Conservation (phyloP, 2,888 invertebrate genomes). For the Rhagophthalmus giganteus region DNA sequence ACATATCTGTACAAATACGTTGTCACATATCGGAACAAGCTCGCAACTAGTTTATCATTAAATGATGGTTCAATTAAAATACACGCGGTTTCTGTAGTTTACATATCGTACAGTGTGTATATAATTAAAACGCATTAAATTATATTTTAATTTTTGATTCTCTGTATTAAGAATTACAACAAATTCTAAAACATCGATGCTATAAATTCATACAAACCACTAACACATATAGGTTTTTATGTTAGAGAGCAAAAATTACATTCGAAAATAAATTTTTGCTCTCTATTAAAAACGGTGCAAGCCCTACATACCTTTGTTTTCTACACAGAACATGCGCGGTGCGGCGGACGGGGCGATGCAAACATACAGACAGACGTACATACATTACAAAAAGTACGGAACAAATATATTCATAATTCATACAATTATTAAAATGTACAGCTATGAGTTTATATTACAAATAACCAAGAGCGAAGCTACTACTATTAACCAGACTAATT, state of each 20-base stretch:
- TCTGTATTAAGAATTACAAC: slow-evolving; percentile 6
- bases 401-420: slow-evolving; percentile 12
- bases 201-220: slow-evolving; percentile 12
- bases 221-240: slow-evolving; percentile 7
- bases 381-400: slow-evolving; percentile 30
- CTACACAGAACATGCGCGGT: slow-evolving; percentile 54
- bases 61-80: no score
- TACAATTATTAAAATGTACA: slow-evolving; percentile 2
- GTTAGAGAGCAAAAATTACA: slow-evolving; percentile 17
- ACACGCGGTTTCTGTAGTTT: no score
- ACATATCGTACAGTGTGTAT: no score
- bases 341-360: slow-evolving; percentile 51
- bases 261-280: slow-evolving; percentile 24
- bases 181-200: slow-evolving; percentile 13
- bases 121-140: no score
- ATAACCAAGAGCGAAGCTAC: slow-evolving; percentile 9
- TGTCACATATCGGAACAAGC: no score
- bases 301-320: slow-evolving; percentile 56
- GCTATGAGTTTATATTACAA: neutral
- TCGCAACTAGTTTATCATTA: no score
- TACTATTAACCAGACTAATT: no score
- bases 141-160: no score
- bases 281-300: slow-evolving; percentile 43
- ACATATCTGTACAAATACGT: no score
- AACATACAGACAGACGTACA: slow-evolving; percentile 48